Conservation (phyloP, 2,888 invertebrate genomes). For the Augiades crinisus region DNA sequence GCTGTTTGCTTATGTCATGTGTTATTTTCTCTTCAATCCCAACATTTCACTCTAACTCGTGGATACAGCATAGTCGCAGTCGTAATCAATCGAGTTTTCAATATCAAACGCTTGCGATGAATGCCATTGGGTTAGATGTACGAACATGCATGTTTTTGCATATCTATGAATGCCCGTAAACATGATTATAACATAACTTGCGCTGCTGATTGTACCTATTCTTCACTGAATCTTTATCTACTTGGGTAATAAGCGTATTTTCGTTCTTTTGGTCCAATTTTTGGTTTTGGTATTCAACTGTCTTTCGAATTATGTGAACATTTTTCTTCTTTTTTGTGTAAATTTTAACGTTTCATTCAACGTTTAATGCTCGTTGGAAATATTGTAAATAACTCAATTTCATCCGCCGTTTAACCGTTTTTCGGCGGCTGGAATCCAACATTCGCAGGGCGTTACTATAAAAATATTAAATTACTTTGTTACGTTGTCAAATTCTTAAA, state of each 20-base stretch:
- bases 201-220: too few relatives aligned
- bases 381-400: background rate
- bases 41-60: background rate
- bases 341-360: too few relatives aligned
- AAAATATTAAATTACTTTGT: conserved; percentile 1
- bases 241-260: too few relatives aligned
- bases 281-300: too few relatives aligned
- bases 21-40: background rate
- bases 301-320: too few relatives aligned
- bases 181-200: too few relatives aligned
- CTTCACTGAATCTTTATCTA: too few relatives aligned
- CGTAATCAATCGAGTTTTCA: conserved; percentile 7
- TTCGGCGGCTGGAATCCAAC: background rate
- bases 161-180: background rate
- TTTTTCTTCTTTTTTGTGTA: too few relatives aligned
- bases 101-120: conserved; percentile 12
- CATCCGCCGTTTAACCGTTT: background rate
- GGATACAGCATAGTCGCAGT: background rate
- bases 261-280: too few relatives aligned
- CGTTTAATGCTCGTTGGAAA: too few relatives aligned
- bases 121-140: conserved; percentile 28
- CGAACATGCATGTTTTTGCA: conserved; percentile 22
- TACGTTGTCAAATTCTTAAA: too few relatives aligned
- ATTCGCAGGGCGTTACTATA: background rate
- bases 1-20: too few relatives aligned